Base-by-base conservation (phyloP, 30 jellyfish, hydroid and myxozoan species). In the Nemopilema nomurai region DNA sequence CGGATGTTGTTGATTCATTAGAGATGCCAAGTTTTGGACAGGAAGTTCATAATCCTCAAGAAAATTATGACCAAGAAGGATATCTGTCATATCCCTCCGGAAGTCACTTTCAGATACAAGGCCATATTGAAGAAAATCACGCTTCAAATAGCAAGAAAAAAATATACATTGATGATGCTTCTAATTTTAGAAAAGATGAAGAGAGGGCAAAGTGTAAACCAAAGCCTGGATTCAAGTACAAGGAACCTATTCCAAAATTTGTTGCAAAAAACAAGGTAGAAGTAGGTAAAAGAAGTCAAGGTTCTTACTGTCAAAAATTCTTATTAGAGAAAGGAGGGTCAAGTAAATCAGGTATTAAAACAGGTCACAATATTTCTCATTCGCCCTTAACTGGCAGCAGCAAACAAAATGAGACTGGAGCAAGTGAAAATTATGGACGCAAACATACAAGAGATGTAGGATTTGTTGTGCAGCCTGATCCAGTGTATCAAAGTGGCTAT, bases 251-350 rank as follows among this genome's bases (percentile, higher is more conserved):
- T 0, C 93, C 93, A 41, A 49, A 28, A 24, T 84, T 84, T 50
- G 28, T 84, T 22, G 71, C 76, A 29, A 74, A 71, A 63, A 84
- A 84, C 26, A 84, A 50, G 72, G 18, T 76, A 3, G 51, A 64
- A 27, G 31, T 74, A 19, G 82, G 87, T 4, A 84, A 31, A 41
- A 77, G 66, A 84, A 41, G 66, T 13, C 82, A 84, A 50, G 79
- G 85, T 23, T 84, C 93, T 21, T 84, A 84, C 70, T 25, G 83
- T 49, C 83, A 74, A 26, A 84, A 66, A 25, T 84, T 62, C 57
- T 29, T 80, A 62, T 51, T 18, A 20, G 52, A 18, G 27, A 64
- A 31, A 31, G 63, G 73, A 52, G 50, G 30, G 20, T 27, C 28
- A 67, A 41, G 25, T 19, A 6, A 26, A 1, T 26, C 19, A 53